Evolutionary conservation across 2,888 invertebrate genomes (phyloP).

Genomic region (Drosophila nr. fundita): DNA sequence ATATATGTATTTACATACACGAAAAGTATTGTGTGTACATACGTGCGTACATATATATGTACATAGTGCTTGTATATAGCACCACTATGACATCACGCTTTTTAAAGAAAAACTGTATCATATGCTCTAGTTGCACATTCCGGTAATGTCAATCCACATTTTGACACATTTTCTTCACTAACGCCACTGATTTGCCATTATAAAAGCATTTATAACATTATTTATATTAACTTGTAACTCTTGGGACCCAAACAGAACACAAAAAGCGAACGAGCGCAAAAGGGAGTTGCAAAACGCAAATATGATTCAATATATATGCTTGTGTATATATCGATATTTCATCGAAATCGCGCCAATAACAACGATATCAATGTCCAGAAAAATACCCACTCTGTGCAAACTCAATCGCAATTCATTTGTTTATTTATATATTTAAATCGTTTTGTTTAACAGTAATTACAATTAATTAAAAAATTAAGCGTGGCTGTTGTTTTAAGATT

Average conservation of each 20-base stretch:
- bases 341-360: not conserved
- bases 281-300: conserved; percentile 27
- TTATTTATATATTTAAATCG: conserved; percentile 71
- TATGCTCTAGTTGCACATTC: conserved; percentile 16
- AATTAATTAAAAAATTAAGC: conserved; percentile 78
- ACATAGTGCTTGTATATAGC: conserved; percentile 29
- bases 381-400: not conserved
- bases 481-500: conserved; percentile 71
- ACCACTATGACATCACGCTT: conserved; percentile 71
- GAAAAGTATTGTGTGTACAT: conserved; percentile 18
- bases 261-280: conserved; percentile 35
- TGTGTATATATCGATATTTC: conserved; percentile 25
- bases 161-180: conserved; percentile 19
- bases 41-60: conserved; percentile 9
- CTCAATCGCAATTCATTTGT: conserved; percentile 46
- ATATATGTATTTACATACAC: conserved; percentile 15
- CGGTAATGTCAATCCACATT: conserved; percentile 5
- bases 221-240: conserved; percentile 36
- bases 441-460: conserved; percentile 75
- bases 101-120: conserved; percentile 27
- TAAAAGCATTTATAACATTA: conserved; percentile 30
- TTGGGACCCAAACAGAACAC: conserved; percentile 52
- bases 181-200: conserved; percentile 11
- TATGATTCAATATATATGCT: conserved; percentile 28
- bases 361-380: not conserved